Percentiles rank a stretch among this genome's conserved stretches.
These are phyloP conservation scores for Crematogaster levior DNA, from an alignment of 2,888 invertebrate genomes.

Conservation along the genomic window DNA sequence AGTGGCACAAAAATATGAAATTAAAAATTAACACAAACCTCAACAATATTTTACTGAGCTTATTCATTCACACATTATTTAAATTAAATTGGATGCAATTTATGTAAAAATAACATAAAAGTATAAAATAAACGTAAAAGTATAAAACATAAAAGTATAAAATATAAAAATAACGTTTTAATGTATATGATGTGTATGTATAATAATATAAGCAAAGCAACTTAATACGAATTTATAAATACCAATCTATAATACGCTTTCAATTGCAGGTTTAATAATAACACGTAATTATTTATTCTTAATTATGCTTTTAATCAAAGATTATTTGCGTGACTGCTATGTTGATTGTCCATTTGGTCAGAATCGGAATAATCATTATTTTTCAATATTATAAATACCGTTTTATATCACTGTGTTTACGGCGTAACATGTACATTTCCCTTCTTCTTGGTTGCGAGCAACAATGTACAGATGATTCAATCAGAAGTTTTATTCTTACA, in stretches of 20 bases:
- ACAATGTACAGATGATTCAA: slow-evolving; percentile 39
- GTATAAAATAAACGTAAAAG: too few relatives aligned
- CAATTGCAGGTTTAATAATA: slow-evolving; percentile 1
- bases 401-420: background rate
- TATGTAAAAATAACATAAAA: background rate
- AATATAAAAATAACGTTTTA: background rate
- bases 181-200: background rate
- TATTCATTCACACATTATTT: background rate
- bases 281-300: background rate
- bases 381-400: background rate
- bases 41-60: background rate
- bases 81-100: background rate
- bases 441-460: background rate
- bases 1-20: background rate
- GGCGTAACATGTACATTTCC: background rate
- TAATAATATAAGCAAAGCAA: background rate
- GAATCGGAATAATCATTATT: background rate
- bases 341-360: background rate
- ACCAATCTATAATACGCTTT: background rate
- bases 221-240: background rate
- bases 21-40: background rate
- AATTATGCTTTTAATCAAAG: background rate
- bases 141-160: too few relatives aligned
- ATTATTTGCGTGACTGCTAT: background rate
- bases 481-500: slow-evolving; percentile 57